phyloP scores from a whole-genome alignment of 2,113 vertebrate species.

The Cnemophilus loriae region DNA sequence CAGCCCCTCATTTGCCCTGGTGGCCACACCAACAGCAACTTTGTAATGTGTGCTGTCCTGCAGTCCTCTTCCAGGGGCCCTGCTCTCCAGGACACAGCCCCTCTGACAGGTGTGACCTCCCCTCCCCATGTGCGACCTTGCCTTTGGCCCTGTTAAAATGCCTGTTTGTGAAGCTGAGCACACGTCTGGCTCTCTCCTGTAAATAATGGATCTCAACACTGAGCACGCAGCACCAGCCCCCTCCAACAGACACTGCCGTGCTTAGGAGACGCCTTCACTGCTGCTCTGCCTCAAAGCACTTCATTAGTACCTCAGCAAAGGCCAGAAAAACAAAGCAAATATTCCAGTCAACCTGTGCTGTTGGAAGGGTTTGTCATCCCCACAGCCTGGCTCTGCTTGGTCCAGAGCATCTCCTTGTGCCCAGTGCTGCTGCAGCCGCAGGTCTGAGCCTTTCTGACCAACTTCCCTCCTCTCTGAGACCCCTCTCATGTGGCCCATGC shows the following conservation, averaged over 20 bases:
- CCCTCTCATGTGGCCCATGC: background rate
- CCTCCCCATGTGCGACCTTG: background rate
- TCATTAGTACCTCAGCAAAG: background rate
- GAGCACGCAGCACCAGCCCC: background rate
- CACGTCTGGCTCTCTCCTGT: background rate
- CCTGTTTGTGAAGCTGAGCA: background rate
- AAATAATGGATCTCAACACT: background rate
- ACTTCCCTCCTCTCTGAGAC: no score
- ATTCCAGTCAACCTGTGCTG: background rate
- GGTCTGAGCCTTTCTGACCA: background rate
- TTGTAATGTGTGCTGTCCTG: background rate
- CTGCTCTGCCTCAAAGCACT: background rate
- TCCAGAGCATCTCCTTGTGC: background rate
- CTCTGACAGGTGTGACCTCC: background rate
- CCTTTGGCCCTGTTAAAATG: background rate
- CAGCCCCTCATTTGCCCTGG: background rate
- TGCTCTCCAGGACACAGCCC: background rate
- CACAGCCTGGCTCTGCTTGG: background rate
- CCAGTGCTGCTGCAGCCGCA: background rate
- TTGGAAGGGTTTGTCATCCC: background rate
- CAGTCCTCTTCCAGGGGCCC: background rate
- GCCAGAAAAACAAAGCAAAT: background rate
- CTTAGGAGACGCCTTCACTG: background rate
- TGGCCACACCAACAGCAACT: background rate
- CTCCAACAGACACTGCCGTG: background rate